Evolutionary conservation across 1,140 invertebrate genomes (phyloP).

Genomic region (Bombus confusus): DNA sequence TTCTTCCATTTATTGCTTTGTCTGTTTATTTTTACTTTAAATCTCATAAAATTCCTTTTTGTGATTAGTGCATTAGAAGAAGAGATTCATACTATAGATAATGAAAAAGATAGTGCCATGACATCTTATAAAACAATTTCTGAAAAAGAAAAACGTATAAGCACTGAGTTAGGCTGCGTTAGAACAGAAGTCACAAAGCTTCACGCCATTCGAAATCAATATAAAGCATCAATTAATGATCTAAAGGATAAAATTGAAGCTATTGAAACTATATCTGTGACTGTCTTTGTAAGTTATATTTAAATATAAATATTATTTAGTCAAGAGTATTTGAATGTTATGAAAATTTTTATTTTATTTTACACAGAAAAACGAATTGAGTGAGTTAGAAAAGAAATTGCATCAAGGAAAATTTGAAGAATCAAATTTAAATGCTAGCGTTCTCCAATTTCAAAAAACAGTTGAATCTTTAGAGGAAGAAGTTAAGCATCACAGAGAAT

Average conservation of each 20-base stretch:
- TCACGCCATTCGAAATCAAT: constrained; percentile 49
- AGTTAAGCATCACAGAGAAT: constrained; percentile 60
- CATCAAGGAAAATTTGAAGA: constrained; percentile 73
- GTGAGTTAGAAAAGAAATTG: constrained; percentile 78
- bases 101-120: constrained; percentile 42
- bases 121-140: constrained; percentile 46
- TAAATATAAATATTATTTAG: constrained; percentile 65
- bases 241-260: constrained; percentile 78
- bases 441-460: constrained; percentile 74
- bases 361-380: constrained; percentile 79
- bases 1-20: not conserved
- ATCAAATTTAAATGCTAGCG: constrained; percentile 71
- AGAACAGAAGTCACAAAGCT: constrained; percentile 59
- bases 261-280: constrained; percentile 58
- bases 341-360: constrained; percentile 9
- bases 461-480: constrained; percentile 70
- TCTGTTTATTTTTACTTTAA: not conserved
- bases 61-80: constrained; percentile 65
- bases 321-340: too few relatives aligned
- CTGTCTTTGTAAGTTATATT: constrained; percentile 77
- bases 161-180: constrained; percentile 61
- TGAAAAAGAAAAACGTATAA: constrained; percentile 65
- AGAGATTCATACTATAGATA: constrained; percentile 64
- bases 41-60: constrained; percentile 16
- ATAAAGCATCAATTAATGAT: constrained; percentile 74